Evolutionary conservation across 1,140 invertebrate genomes (phyloP).

Genomic region (Yoshiicerus persimilis): DNA sequence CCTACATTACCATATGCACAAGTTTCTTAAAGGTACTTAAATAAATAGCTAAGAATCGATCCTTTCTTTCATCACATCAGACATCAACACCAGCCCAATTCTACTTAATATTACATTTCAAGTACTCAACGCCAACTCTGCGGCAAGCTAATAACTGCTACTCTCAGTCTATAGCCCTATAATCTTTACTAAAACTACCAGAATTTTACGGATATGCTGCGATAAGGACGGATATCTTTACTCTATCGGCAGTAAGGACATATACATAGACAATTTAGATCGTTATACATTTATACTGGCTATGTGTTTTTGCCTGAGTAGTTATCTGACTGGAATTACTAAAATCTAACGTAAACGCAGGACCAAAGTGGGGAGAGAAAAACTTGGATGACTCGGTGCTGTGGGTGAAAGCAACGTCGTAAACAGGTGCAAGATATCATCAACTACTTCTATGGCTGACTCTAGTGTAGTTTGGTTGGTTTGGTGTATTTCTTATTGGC

Average conservation of each 20-base stretch:
- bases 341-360: not conserved
- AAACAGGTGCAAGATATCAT: conserved; percentile 5
- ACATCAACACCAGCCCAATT: not conserved
- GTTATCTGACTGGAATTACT: not conserved
- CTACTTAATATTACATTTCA: not conserved
- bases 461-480: not conserved
- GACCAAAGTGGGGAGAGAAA: not conserved
- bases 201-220: not conserved
- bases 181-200: too few species aligned
- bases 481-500: not conserved
- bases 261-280: not conserved
- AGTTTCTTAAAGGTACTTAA: not conserved
- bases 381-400: not conserved
- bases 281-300: not conserved
- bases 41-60: not conserved
- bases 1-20: not conserved
- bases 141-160: not conserved
- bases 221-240: not conserved
- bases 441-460: not conserved
- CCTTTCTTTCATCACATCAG: not conserved
- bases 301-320: not conserved
- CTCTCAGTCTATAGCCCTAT: not conserved
- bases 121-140: not conserved
- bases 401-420: conserved; percentile 1
- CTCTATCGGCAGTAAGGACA: not conserved